Evolutionary conservation across 2,888 invertebrate genomes (phyloP), one percentile per base, ranked within the genome.

Genomic region (Drosophila austrosaltans): DNA sequence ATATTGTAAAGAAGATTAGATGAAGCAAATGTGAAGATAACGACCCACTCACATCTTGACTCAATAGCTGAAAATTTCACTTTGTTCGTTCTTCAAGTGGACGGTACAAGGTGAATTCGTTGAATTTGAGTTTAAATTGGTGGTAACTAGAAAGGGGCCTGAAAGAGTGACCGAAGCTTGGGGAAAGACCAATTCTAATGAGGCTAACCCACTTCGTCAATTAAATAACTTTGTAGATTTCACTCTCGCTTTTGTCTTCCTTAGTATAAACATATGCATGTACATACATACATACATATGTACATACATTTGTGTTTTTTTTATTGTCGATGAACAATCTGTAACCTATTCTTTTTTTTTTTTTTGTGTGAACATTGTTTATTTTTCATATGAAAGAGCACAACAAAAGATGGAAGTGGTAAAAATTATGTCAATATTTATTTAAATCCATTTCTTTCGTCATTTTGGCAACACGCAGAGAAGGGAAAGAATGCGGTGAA

Each of bases 371-470:
- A 78, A 81, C 84, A 25, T 87, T 81, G 89, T 89, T 82, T 89
- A 72, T 63, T 68, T 69, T 73, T 60, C 59, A 67, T 70, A 57
- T 65, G 68, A 36, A 39, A 66, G 53, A 54, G 48, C 44, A 30
- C 22, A 20, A 22, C 3, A 44, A 48, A 40, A 44, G 22, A 39
- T 28, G 28, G 36, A 74, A 71, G 72, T 69, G 76, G 72, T 70
- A 82, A 78, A 89, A 83, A 83, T 83, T 85, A 83, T 89, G 88
- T 83, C 83, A 83, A 83, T 83, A 83, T 83, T 83, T 83, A 89
- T 89, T 89, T 83, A 83, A 83, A 83, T 83, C 77, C 83, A 72
- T 88, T 87, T 87, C 88, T 87, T 83, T 89, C 68, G 63, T 64
- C 74, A 70, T 69, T 63, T 74, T 48, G 22, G 22, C 48, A 48